Percentiles rank a stretch among this genome's conserved stretches.
phyloP scores from a whole-genome alignment of 2,797 vertebrate species.

The Sebastes melanostomus region DNA sequence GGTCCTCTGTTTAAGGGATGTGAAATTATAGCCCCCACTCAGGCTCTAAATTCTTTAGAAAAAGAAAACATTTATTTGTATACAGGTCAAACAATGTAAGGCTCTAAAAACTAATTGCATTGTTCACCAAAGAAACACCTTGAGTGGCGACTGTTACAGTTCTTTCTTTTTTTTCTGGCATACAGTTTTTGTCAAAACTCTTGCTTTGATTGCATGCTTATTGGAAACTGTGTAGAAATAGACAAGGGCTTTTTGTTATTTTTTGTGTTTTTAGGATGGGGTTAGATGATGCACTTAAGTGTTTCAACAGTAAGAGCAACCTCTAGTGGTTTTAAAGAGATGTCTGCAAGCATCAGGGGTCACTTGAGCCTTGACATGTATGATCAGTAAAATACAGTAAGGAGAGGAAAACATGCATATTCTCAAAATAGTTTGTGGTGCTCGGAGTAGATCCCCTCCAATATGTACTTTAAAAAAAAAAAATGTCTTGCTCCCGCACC shows the following conservation, averaged over 20 bases:
- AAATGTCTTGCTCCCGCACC: too few relatives aligned
- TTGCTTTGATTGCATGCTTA: background rate
- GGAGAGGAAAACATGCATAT: too few relatives aligned
- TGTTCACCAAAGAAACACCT: background rate
- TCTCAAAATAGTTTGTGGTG: too few relatives aligned
- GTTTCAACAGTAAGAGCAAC: background rate
- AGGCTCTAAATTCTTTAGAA: background rate
- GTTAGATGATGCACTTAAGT: background rate
- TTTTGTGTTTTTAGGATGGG: background rate
- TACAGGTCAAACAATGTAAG: background rate
- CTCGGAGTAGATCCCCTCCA: too few relatives aligned
- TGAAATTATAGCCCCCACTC: background rate
- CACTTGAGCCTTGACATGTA: background rate
- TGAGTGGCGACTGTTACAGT: background rate
- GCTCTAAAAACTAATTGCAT: background rate
- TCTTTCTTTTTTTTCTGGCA: too few relatives aligned
- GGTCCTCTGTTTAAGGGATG: slow-evolving; percentile 26
- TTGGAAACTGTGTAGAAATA: background rate
- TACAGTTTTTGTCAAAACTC: background rate
- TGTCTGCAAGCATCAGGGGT: background rate
- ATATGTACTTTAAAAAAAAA: too few relatives aligned
- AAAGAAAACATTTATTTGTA: background rate
- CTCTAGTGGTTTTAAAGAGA: background rate
- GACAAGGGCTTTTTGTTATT: background rate
- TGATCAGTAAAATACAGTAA: background rate